Evolutionary conservation across 2,797 vertebrate genomes (phyloP).

Genomic region (Odontamblyopus rebecca): DNA sequence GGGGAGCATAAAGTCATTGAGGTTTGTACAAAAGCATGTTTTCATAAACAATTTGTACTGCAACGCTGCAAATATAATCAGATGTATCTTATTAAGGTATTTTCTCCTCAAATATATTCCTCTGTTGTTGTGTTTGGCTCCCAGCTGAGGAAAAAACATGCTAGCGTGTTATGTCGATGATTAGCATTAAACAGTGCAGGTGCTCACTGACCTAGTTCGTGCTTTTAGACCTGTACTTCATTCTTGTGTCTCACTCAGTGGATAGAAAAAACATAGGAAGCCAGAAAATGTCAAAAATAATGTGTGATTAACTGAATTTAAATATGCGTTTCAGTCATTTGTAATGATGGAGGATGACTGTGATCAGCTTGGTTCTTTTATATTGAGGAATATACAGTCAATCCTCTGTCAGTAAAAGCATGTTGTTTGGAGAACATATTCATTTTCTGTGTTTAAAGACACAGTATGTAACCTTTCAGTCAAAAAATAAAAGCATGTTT

Average conservation of each 20-base stretch:
- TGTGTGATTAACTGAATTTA: too few relatives aligned
- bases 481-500: too few relatives aligned
- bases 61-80: neutral
- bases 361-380: too few relatives aligned
- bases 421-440: too few relatives aligned
- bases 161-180: conserved; percentile 38
- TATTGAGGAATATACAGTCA: too few relatives aligned
- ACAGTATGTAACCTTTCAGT: too few relatives aligned
- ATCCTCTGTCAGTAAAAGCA: too few relatives aligned
- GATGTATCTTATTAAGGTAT: neutral
- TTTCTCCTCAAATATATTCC: conserved; percentile 1
- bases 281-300: conserved; percentile 29
- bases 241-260: conserved; percentile 31
- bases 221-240: conserved; percentile 15
- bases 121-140: conserved; percentile 4
- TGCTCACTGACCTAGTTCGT: conserved; percentile 68
- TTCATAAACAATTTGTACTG: too few relatives aligned
- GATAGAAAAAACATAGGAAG: conserved; percentile 58
- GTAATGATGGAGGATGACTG: too few relatives aligned
- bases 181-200: conserved; percentile 55
- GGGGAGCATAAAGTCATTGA: neutral
- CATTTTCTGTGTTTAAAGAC: too few relatives aligned
- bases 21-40: neutral
- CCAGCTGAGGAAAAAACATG: conserved; percentile 6
- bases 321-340: too few relatives aligned